A percentile compares a stretch with the other conserved stretches of the same genome.
These are phyloP conservation scores for Varanus salvator DNA, from an alignment of 2,113 vertebrate species.

Conservation along the genomic window DNA sequence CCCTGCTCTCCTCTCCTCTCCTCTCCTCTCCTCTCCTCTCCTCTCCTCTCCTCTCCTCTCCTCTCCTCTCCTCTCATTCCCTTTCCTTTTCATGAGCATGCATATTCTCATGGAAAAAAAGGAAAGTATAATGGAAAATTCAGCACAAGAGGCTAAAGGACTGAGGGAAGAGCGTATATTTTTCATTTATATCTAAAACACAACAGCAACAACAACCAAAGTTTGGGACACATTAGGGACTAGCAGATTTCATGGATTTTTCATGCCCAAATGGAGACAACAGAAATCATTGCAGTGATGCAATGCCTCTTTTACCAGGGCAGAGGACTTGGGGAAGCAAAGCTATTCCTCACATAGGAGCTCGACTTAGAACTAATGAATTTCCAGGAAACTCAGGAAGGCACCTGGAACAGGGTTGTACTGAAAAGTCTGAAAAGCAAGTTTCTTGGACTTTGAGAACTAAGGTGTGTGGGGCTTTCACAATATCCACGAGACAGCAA, in stretches of 20 bases:
- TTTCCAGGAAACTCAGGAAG: constrained; percentile 24
- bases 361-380: constrained; percentile 13
- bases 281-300: neutral
- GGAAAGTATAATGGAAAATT: neutral
- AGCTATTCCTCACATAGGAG: neutral
- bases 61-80: neutral
- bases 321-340: neutral
- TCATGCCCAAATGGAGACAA: neutral
- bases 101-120: no score
- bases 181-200: neutral
- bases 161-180: no score
- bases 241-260: neutral
- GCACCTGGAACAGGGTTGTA: neutral
- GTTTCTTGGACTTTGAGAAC: constrained; percentile 33
- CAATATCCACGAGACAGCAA: neutral
- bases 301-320: neutral
- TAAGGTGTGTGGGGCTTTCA: neutral
- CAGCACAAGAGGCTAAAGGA: neutral
- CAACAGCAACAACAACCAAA: neutral
- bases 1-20: neutral
- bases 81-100: neutral
- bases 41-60: neutral
- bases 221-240: neutral
- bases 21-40: no score
- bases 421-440: neutral